Evolutionary conservation across 2,888 invertebrate species (phyloP), one percentile per base, ranked within the genome.

Genomic region (Fragum fragum): DNA sequence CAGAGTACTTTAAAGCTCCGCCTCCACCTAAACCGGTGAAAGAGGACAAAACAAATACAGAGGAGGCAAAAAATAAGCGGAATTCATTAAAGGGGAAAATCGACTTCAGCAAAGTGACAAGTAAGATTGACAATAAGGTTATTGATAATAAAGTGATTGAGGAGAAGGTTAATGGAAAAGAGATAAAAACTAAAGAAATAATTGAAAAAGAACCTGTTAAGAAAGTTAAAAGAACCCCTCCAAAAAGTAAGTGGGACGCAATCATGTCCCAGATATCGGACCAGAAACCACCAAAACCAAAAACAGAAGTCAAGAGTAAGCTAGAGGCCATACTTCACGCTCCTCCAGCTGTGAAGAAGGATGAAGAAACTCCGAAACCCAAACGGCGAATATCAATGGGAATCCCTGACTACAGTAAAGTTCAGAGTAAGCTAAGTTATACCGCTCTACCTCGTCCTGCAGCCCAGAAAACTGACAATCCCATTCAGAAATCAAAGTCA

Each of bases 261-360:
- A 93, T 93, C 32, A 92, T 91, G 92, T 90, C 90, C 2, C 87
- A 92, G 79, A 92, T 93, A 55, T 92, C 91, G 47, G 73, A 81
- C 42, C 83, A 85, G 29, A 91, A 97, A 89, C 96, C 96, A 88
- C 96, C 96, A 1, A 94, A 93, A 55, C 96, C 96, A 87, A 94
- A 94, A 78, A 97, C 97, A 94, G 98, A 98, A 94, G 97, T 98
- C 47, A 98, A 98, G 94, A 97, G 98, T 66, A 97, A 97, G 95
- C 97, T 98, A 23, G 90, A 91, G 29, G 85, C 86, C 21, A 88
- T 90, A 42, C 81, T 89, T 18, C 77, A 81, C 57, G 76, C 85
- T 18, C 88, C 90, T 3, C 61, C 83, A 3, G 70, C 83, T n/a
- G 36, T 76, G 5, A 59, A 72, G 7, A 83, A 80, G 29, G 85